Evolutionary conservation across 1,140 invertebrate species (phyloP), one percentile per base, ranked within the genome.

Genomic region (Drosophila tropicalis): DNA sequence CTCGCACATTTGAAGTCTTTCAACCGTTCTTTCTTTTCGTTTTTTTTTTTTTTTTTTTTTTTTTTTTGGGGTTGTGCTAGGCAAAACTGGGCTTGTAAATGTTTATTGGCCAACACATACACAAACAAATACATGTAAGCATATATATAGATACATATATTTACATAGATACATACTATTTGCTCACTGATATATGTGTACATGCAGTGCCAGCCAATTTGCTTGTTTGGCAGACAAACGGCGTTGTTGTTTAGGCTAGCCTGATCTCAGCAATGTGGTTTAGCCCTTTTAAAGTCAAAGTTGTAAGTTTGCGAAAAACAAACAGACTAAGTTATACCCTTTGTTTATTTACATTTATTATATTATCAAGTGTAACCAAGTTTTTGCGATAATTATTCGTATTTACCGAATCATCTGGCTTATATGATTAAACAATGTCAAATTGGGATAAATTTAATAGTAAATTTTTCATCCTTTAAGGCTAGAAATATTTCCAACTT

Each of bases 21-120:
- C 66, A 9, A 22, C 44, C 19, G 70, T 63, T 76, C 55, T 64
- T 65, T 29, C 17, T 36, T 36, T 36, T n/a, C 17, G 15, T 29
- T 6, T 2, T 5, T 67, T 54, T 72, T 76, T 62, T 68, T 57
- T 44, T 64, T 66, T 36, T 58, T 19, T 36, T 57, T 44, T 72
- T 66, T 41, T 39, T 36, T 36, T 36, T 17, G 19, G 32, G 62
- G 39, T 39, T 39, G 32, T 41, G 40, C 10, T 12, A 44, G 32
- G 55, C n/a, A 57, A 57, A 17, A 39, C 39, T 57, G 13, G 62
- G 55, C 62, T 54, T 64, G 72, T 55, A 64, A 85, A 68, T 70
- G 81, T 76, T 81, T 85, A 84, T 84, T 67, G 60, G 73, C 73
- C 65, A 70, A 78, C 81, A 47, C 44, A 47, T 7, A 44, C n/a